A percentile compares a stretch with the other conserved stretches of the same genome.
phyloP scores from a whole-genome alignment of 2,888 invertebrate species.

The Antitype chi region DNA sequence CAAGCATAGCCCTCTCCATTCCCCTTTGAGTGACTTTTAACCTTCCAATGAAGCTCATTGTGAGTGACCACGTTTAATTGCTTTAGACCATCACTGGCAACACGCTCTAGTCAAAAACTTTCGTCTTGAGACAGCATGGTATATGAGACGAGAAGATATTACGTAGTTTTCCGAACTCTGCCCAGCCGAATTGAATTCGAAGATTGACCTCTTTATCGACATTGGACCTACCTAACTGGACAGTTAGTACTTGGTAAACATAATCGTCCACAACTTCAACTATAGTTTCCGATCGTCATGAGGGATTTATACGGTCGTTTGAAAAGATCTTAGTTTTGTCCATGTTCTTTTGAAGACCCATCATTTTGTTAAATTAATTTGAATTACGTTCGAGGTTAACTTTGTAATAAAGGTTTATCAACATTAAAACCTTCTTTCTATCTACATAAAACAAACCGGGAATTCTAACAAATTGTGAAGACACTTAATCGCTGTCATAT shows the following conservation, averaged over 20 bases:
- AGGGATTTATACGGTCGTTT: neutral
- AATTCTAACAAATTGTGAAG: slow-evolving; percentile 18
- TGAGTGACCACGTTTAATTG: neutral
- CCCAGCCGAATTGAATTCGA: neutral
- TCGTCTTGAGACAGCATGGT: neutral
- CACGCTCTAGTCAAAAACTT: neutral
- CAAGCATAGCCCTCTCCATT: neutral
- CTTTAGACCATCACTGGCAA: neutral
- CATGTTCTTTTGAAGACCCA: neutral
- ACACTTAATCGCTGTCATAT: slow-evolving; percentile 20
- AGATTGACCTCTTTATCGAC: neutral
- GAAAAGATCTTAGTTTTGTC: neutral
- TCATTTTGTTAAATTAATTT: neutral
- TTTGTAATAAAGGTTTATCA: neutral
- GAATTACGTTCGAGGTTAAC: neutral
- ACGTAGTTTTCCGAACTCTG: neutral
- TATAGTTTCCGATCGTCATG: neutral
- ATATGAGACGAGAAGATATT: neutral
- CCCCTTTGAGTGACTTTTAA: neutral
- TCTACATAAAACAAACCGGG: neutral
- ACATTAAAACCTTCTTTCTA: neutral
- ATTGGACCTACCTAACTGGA: neutral
- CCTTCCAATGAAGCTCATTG: neutral
- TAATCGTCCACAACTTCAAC: neutral
- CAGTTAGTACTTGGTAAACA: neutral